Percentiles rank a stretch among this genome's conserved stretches.
phyloP scores from a whole-genome alignment of 2,797 vertebrate genomes.

The Oryzias dopingdopingensis region DNA sequence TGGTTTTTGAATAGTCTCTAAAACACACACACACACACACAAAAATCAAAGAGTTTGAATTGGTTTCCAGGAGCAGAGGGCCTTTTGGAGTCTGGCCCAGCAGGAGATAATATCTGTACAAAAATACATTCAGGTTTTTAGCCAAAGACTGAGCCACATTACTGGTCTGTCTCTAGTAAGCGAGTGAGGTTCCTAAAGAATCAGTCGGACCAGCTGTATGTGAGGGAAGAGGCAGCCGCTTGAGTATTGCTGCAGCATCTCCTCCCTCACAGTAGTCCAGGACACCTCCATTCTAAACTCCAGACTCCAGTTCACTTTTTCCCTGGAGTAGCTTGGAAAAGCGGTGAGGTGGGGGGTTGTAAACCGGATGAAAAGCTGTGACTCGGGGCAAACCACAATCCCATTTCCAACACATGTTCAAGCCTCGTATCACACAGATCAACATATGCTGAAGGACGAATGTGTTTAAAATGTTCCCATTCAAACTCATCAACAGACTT shows the following conservation, averaged over 20 bases:
- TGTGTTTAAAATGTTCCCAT: constrained; percentile 38
- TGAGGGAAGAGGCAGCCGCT: constrained; percentile 23
- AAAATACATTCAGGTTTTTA: constrained; percentile 68
- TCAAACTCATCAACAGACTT: constrained; percentile 62
- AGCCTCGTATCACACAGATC: constrained; percentile 42
- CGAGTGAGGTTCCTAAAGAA: constrained; percentile 17
- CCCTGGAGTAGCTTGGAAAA: constrained; percentile 16
- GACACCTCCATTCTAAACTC: constrained; percentile 18
- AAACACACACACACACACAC: constrained; percentile 64
- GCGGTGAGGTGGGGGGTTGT: constrained; percentile 16
- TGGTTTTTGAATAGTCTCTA: constrained; percentile 79
- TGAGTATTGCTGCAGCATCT: constrained; percentile 28
- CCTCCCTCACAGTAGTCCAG: constrained; percentile 29
- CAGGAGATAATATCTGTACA: constrained; percentile 42
- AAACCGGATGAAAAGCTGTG: constrained; percentile 30
- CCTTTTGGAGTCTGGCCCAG: constrained; percentile 29
- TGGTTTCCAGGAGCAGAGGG: constrained; percentile 40
- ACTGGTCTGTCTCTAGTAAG: constrained; percentile 25
- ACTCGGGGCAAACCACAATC: constrained; percentile 54
- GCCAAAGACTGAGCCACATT: constrained; percentile 29
- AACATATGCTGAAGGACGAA: constrained; percentile 52
- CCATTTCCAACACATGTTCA: constrained; percentile 36
- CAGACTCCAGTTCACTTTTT: constrained; percentile 10
- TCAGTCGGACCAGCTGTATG: constrained; percentile 15
- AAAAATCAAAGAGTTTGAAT: constrained; percentile 47